Evolutionary conservation across 2,888 invertebrate genomes (phyloP), one percentile per base, ranked within the genome.

Genomic region (Drosophila bunnanda): DNA sequence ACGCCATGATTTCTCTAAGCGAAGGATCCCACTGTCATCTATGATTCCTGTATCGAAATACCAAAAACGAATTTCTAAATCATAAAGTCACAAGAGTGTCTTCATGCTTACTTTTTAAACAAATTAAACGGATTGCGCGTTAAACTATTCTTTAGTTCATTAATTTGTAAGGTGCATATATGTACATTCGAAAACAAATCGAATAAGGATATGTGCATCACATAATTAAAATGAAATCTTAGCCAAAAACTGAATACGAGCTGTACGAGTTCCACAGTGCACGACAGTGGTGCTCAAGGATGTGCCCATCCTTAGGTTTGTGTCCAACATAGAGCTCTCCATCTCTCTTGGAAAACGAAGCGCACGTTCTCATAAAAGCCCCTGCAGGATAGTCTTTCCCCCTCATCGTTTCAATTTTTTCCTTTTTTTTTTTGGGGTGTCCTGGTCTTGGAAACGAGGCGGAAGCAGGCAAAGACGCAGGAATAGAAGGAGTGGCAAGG

Each of bases 281-380:
- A 41, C 71, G 39, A 17, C 12, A 48, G 34, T 34, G 34, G 32
- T 28, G 46, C 30, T 13, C n/a, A 52, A 50, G 28, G 15, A 46
- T 28, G 25, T 10, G 30, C 66, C 70, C 57, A 15, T 38, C 15
- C 48, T 20, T 17, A 28, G 53, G 13, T 32, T 25, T 32, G 20
- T 34, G 66, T 38, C 66, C 28, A 67, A 57, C 73, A 38, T 20
- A 72, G 75, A 58, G 68, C 46, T 28, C 44, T 57, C 54, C 70
- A 62, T 46, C 68, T 61, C 71, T 62, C 88, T 74, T 87, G 67
- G 66, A 79, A 89, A 75, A 84, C 71, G 79, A 78, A 81, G 88
- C 79, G 82, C 89, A 89, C 76, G 79, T 84, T 78, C 87, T 68
- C 71, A 80, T 82, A 88, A 72, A 86, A 89, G 78, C 73, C 75